Conservation (phyloP, 37 sponge, comb jelly and placozoan species). For the Lycopodina hypogea region DNA sequence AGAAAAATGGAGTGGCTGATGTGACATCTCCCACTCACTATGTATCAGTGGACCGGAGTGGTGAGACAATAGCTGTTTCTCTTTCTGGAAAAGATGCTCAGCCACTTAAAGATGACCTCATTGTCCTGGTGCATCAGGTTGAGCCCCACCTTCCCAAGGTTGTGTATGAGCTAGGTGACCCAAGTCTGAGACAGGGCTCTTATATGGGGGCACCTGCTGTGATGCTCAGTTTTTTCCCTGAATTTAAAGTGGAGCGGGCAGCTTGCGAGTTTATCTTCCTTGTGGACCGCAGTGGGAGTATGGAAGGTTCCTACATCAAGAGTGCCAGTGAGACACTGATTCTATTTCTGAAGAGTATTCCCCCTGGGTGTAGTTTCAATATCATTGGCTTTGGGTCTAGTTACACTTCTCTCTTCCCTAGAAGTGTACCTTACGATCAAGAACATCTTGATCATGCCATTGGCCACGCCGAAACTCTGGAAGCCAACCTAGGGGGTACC, state of each 20-base stretch:
- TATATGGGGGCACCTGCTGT: conserved; percentile 55
- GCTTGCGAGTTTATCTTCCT: conserved; percentile 75
- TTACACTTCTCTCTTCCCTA: conserved; percentile 50
- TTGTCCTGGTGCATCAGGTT: conserved; percentile 38
- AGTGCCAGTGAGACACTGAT: conserved; percentile 74
- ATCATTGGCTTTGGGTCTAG: conserved; percentile 79
- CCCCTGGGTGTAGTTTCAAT: conserved; percentile 79
- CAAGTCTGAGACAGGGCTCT: not conserved
- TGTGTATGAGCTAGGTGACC: conserved; percentile 39
- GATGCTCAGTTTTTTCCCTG: conserved; percentile 70
- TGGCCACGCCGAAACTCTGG: conserved; percentile 39
- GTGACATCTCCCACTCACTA: conserved; percentile 66
- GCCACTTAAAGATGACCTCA: conserved; percentile 54
- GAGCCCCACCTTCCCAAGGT: conserved; percentile 56
- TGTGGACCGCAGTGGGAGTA: conserved; percentile 86
- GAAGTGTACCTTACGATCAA: conserved; percentile 64
- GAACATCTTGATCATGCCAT: conserved; percentile 57
- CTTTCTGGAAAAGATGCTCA: not conserved
- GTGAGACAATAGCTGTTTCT: not conserved
- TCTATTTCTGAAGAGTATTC: conserved; percentile 80
- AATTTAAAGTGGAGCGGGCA: conserved; percentile 32
- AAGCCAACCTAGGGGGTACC: conserved; percentile 74
- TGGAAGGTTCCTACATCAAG: conserved; percentile 68
- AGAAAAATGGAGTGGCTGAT: conserved; percentile 5
- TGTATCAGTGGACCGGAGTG: not conserved